phyloP scores from a whole-genome alignment of 2,113 vertebrate genomes.

The Orthonyx spaldingii region DNA sequence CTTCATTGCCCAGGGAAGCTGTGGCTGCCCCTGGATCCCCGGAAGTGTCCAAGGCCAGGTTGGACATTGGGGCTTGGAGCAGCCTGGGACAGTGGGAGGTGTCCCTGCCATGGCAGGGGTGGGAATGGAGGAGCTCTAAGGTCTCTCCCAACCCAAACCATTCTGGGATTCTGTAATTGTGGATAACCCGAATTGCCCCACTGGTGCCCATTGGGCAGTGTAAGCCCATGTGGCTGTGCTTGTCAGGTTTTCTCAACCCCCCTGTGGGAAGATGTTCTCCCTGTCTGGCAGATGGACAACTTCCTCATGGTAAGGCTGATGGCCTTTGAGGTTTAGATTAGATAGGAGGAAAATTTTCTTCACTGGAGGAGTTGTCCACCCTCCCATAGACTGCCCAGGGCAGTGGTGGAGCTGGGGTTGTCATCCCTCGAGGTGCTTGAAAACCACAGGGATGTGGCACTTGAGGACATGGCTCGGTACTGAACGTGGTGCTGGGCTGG shows the following conservation, averaged over 20 bases:
- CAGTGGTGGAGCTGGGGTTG: background rate
- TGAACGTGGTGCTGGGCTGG: background rate
- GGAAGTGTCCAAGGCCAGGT: background rate
- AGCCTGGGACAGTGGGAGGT: background rate
- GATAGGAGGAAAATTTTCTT: background rate
- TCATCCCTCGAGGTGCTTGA: background rate
- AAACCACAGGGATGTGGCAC: background rate
- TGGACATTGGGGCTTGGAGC: background rate
- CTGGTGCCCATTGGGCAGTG: background rate
- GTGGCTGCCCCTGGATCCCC: background rate
- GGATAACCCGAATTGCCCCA: rapidly evolving
- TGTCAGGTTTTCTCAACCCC: background rate
- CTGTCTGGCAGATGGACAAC: too few species aligned
- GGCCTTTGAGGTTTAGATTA: background rate
- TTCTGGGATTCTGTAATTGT: background rate
- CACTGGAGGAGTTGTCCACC: too few species aligned
- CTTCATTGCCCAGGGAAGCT: background rate
- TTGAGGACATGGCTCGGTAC: background rate
- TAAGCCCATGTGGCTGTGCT: rapidly evolving
- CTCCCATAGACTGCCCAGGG: background rate
- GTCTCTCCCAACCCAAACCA: background rate
- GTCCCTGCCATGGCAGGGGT: background rate
- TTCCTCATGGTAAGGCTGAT: rapidly evolving
- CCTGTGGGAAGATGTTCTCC: background rate
- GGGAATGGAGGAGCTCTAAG: rapidly evolving